Evolutionary conservation across 2,113 vertebrate genomes (phyloP), one percentile per base, ranked within the genome.

Genomic region (Tetrao urogallus): DNA sequence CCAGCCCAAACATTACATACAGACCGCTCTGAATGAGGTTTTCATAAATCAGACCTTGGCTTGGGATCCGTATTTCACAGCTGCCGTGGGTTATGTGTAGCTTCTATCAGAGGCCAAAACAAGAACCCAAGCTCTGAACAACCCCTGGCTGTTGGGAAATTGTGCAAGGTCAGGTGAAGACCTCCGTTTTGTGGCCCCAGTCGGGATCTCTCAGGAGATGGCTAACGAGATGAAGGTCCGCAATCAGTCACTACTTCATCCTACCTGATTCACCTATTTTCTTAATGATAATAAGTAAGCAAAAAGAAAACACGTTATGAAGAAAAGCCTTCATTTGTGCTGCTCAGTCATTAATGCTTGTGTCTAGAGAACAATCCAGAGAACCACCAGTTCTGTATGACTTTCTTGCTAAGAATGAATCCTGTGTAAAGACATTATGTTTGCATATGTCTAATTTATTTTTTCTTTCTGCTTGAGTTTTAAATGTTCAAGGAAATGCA

Each of bases 11-110:
- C 5, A 24, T 43, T 86, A 74, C 57, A 0, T 93, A 87, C 1
- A 0, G 76, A 54, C 57, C 0, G 5, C 91, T 94, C 72, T 93
- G 79, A 90, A 81, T 86, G 85, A 92, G 82, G 94, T 94, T 92
- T 97, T 92, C 82, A 90, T 92, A 92, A 94, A 86, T 20, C 82
- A 90, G 79, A 28, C 18, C 82, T 67, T 92, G 94, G 89, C 38
- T 19, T 77, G 67, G 60, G 61, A 72, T 95, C 80, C 65, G 7
- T 74, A 50, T 95, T 93, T 95, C 85, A 61, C 79, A 86, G 92
- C 67, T 94, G 92, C 67, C 84, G 74, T 56, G 78, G 36, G 65
- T 9, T 75, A 8, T 43, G 73, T 69, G 83, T 69, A 93, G 88
- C 73, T 72, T 20, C 88, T 81, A 36, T 81, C 74, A 70, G 13